Conservation (phyloP, 1,140 invertebrate species). For the Macrobrachium rosenbergii region DNA sequence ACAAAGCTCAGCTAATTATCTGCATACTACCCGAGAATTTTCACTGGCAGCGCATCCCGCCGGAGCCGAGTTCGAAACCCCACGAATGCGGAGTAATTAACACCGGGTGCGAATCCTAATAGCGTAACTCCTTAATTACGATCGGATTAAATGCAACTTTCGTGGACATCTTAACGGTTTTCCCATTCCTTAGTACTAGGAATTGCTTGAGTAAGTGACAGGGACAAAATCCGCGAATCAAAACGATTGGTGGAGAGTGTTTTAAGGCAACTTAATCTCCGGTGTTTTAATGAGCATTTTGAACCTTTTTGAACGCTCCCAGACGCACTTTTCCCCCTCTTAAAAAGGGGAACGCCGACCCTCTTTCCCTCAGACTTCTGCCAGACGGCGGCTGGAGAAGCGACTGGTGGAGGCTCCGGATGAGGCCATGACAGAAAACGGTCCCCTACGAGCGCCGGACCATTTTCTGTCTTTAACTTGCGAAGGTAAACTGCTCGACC, state of each 20-base stretch:
- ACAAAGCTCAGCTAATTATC: conserved; percentile 39
- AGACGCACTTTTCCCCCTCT: conserved; percentile 54
- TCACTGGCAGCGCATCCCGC: conserved; percentile 36
- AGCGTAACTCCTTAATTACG: neutral
- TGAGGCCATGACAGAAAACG: conserved; percentile 48
- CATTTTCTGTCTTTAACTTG: conserved; percentile 30
- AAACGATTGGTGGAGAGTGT: no score
- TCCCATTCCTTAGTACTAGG: no score
- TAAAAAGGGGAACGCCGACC: conserved; percentile 47
- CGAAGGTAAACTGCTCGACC: neutral
- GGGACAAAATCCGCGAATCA: no score
- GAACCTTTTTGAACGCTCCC: conserved; percentile 47
- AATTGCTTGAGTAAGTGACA: no score
- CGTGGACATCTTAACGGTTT: no score
- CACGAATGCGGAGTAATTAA: conserved; percentile 53
- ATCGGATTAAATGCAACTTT: no score
- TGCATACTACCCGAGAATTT: conserved; percentile 43
- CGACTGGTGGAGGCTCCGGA: neutral
- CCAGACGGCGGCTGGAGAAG: conserved; percentile 32
- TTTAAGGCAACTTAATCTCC: neutral
- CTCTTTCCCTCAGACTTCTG: conserved; percentile 50
- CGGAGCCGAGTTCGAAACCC: conserved; percentile 28
- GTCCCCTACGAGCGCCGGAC: neutral
- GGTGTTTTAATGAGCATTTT: conserved; percentile 43
- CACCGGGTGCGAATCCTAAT: neutral